Conservation (phyloP, 2,797 vertebrate species). For the Arrhamphus sclerolepis region DNA sequence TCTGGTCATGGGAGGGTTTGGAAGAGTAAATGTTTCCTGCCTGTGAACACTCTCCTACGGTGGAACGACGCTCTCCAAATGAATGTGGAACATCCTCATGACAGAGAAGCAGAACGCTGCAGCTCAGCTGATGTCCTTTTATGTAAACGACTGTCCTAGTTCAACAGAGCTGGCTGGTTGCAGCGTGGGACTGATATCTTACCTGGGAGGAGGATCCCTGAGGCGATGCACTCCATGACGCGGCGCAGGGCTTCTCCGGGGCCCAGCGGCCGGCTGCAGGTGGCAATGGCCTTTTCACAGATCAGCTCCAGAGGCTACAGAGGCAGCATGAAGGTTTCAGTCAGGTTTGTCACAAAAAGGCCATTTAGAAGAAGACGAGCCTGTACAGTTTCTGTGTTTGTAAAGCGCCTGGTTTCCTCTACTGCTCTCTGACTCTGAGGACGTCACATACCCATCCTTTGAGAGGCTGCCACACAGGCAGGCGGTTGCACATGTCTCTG, state of each 20-base stretch:
- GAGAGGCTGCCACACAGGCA: slow-evolving; percentile 88
- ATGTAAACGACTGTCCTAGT: too few relatives aligned
- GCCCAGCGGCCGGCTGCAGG: slow-evolving; percentile 90
- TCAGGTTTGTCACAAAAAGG: too few relatives aligned
- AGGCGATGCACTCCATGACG: slow-evolving; percentile 92
- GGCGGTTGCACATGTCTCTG: slow-evolving; percentile 91
- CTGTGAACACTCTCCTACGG: too few relatives aligned
- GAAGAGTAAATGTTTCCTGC: too few relatives aligned
- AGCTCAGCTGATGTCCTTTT: too few relatives aligned
- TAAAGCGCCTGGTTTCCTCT: neutral
- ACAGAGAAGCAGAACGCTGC: too few relatives aligned
- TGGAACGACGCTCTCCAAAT: too few relatives aligned
- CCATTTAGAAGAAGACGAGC: too few relatives aligned
- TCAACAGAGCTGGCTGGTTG: neutral
- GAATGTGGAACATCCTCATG: too few relatives aligned
- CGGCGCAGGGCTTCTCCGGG: slow-evolving; percentile 91
- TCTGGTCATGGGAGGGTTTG: too few relatives aligned
- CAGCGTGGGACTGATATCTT: slow-evolving; percentile 21
- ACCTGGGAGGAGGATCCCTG: slow-evolving; percentile 93
- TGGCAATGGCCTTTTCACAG: slow-evolving; percentile 94
- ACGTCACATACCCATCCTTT: slow-evolving; percentile 91
- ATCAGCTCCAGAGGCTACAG: slow-evolving; percentile 91
- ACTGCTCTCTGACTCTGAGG: neutral
- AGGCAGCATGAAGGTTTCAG: neutral
- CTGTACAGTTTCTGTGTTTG: neutral